A percentile compares a stretch with the other conserved stretches of the same genome.
phyloP scores from a whole-genome alignment of 2,888 invertebrate species.

The Apantesis nais region DNA sequence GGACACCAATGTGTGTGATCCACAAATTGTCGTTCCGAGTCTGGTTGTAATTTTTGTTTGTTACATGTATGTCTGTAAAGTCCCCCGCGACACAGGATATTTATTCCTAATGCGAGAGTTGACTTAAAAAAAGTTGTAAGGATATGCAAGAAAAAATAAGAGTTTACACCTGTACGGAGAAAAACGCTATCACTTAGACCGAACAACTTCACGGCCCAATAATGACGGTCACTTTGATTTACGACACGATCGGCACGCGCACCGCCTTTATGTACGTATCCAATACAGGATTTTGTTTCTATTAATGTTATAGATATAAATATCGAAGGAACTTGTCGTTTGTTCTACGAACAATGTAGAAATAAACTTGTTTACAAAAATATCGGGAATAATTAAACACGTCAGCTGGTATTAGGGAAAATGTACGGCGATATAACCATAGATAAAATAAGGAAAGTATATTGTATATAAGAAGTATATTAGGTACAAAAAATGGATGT shows the following conservation, averaged over 20 bases:
- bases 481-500: neutral
- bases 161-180: neutral
- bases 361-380: neutral
- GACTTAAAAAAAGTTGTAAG: no score
- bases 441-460: no score
- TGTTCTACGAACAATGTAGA: neutral
- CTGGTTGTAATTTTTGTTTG: no score
- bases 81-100: no score
- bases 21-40: no score
- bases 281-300: conserved; percentile 3
- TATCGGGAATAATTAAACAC: neutral
- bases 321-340: neutral
- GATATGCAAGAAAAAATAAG: no score
- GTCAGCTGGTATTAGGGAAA: neutral
- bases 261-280: conserved; percentile 11
- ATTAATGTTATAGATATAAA: neutral
- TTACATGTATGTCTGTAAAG: no score
- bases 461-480: neutral
- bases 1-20: no score
- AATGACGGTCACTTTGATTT: conserved; percentile 42
- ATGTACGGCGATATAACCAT: neutral
- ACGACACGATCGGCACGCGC: conserved; percentile 31
- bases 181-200: conserved; percentile 18
- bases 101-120: no score
- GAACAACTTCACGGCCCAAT: neutral